phyloP scores from a whole-genome alignment of 2,888 invertebrate species.

The Imbricaverruca yamaguchii region DNA sequence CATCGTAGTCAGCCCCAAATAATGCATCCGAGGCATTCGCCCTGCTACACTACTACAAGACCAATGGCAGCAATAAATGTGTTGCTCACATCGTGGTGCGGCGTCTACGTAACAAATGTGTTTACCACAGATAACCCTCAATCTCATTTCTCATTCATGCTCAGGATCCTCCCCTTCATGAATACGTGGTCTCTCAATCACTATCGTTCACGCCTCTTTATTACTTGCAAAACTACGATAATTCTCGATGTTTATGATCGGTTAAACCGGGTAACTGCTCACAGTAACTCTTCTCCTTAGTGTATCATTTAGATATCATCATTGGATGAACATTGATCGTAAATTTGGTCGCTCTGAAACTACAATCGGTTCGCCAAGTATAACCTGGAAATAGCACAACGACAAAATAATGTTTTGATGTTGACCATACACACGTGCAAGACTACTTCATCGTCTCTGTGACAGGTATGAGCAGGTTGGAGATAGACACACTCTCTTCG shows the following conservation, averaged over 20 bases:
- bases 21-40: too few species aligned
- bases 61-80: too few species aligned
- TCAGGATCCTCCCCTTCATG: conserved; percentile 3
- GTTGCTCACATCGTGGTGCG: not conserved
- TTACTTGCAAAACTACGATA: conserved; percentile 8
- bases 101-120: not conserved
- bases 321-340: not conserved
- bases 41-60: too few species aligned
- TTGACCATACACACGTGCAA: not conserved
- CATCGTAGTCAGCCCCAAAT: too few species aligned
- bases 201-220: conserved; percentile 18
- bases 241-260: conserved; percentile 6
- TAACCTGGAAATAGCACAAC: not conserved
- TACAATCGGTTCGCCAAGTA: not conserved
- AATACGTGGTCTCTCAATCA: conserved; percentile 13
- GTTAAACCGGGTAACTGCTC: not conserved
- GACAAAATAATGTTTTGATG: not conserved
- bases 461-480: too few species aligned
- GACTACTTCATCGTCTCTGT: too few species aligned
- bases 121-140: conserved; percentile 15
- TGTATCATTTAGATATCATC: not conserved
- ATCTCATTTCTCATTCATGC: conserved; percentile 1
- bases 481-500: too few species aligned
- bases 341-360: not conserved
- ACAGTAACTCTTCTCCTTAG: not conserved